Evolutionary conservation across 2,888 invertebrate genomes (phyloP).

Genomic region (Acanthosepion esculentum): DNA sequence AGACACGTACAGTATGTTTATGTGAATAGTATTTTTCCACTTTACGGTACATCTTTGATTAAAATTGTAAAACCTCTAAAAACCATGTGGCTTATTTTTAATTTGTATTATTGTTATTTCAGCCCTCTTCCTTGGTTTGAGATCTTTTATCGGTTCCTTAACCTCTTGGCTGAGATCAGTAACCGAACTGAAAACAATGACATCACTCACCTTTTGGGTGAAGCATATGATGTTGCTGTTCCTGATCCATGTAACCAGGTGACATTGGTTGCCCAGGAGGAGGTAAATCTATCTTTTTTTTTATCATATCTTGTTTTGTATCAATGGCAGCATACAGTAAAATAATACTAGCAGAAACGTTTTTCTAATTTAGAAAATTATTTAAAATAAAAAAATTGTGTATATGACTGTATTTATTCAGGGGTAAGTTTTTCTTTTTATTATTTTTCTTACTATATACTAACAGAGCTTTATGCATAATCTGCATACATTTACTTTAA

Average conservation of each 20-base stretch:
- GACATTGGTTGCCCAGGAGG: slow-evolving; percentile 65
- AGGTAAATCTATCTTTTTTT: slow-evolving; percentile 58
- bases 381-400: neutral
- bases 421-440: neutral
- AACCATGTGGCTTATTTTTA: neutral
- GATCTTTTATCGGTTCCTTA: slow-evolving; percentile 90
- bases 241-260: slow-evolving; percentile 75
- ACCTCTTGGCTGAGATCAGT: slow-evolving; percentile 86
- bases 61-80: neutral
- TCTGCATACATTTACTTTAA: too few species aligned
- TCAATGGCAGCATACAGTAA: too few species aligned
- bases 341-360: neutral
- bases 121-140: slow-evolving; percentile 98
- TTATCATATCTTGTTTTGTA: neutral
- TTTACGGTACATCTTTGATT: too few species aligned
- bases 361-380: neutral
- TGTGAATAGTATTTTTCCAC: too few species aligned
- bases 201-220: slow-evolving; percentile 78
- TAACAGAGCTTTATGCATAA: neutral
- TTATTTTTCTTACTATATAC: neutral
- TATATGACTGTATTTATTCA: neutral
- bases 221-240: slow-evolving; percentile 82
- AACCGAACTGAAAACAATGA: slow-evolving; percentile 72
- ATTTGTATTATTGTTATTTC: slow-evolving; percentile 76
- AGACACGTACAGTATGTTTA: too few species aligned